Evolutionary conservation across 1,140 invertebrate genomes (phyloP), one percentile per base, ranked within the genome.

Genomic region (Drosophila burlai): DNA sequence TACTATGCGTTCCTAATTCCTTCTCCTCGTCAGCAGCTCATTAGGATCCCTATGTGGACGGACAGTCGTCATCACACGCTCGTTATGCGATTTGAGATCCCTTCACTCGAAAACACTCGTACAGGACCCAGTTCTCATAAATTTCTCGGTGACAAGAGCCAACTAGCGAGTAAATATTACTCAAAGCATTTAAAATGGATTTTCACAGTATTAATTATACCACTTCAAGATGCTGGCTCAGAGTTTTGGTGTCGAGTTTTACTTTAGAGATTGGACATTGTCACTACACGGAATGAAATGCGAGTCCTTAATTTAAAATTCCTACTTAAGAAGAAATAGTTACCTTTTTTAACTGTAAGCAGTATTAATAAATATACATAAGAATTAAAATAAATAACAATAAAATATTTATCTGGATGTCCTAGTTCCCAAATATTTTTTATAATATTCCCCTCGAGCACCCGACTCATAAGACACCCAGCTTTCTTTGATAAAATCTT

Each of bases 61-160:
- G 77, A 64, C 77, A 89, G 62, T 66, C 74, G 50, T 66, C 78
- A 83, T 81, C 82, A 62, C 81, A 89, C 69, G 85, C 84, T 78
- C 57, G 69, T 87, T 73, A 80, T 50, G 38, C 49, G 73, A 43
- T 43, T 49, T 38, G 29, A 73, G 45, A 62, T 58, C 16, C 43
- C 40, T 78, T n/a, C 45, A 47, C 74, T 63, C 29, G 64, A 55
- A 18, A 21, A 34, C 42, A 31, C 49, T 31, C 15, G 18, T 34
- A 38, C 11, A 45, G 24, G 57, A 63, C 67, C 38, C 36, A 36
- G n/a, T 40, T 34, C 55, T 71, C 80, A 63, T 86, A 89, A 87
- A 87, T 87, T 66, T 64, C 45, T 11, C 2, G 40, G 47, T 46
- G 40, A 64, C 54, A 50, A 31, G 50, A 72, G 62, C 62, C 47